Percentiles rank a stretch among this genome's conserved stretches.
Evolutionary conservation across 2,113 vertebrate genomes (phyloP).

Genomic region (Amazona guildingii): DNA sequence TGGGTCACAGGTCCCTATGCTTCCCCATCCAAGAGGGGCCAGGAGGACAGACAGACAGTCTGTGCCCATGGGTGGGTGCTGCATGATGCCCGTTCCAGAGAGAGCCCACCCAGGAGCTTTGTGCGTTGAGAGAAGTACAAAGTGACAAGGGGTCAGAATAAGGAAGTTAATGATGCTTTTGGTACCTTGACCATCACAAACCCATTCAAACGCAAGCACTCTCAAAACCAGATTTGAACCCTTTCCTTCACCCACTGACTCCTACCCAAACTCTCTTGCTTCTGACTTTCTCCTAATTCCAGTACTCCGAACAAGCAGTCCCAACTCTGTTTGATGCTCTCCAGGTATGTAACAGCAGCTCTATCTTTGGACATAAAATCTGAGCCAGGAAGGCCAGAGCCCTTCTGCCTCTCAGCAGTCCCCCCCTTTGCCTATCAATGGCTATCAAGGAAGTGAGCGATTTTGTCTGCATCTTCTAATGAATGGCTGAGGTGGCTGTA

Average conservation of each 20-base stretch:
- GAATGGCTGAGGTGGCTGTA: neutral
- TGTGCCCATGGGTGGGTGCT: neutral
- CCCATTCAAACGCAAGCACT: neutral
- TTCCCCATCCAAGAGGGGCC: neutral
- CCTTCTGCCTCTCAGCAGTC: neutral
- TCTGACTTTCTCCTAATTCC: neutral
- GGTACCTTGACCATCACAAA: neutral
- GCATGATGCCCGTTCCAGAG: accelerated
- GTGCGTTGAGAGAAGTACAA: neutral
- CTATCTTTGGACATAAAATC: neutral
- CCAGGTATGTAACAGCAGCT: accelerated
- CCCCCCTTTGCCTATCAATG: neutral
- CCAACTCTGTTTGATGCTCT: neutral
- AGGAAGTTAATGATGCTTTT: neutral
- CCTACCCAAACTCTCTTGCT: neutral
- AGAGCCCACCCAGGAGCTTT: accelerated
- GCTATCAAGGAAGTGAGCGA: neutral
- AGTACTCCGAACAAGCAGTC: neutral
- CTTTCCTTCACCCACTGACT: neutral
- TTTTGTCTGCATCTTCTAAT: neutral
- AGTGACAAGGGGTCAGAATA: neutral
- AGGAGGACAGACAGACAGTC: neutral
- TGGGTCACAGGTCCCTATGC: too few species aligned
- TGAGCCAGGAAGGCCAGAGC: neutral
- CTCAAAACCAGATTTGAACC: neutral